These are phyloP conservation scores for Papilio protenor DNA, from an alignment of 2,888 invertebrate species.

Conservation along the genomic window DNA sequence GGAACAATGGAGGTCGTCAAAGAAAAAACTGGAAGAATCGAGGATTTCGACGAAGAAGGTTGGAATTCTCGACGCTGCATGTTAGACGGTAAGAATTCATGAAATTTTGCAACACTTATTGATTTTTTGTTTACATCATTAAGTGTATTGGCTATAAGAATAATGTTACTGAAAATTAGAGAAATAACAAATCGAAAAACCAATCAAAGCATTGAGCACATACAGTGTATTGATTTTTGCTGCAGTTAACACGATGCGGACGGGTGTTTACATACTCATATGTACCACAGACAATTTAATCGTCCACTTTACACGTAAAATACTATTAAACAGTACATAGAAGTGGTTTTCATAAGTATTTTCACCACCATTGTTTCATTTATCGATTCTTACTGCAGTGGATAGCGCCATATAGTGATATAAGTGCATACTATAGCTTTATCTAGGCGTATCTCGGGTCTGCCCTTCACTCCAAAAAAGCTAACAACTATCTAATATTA, in stretches of 20 bases:
- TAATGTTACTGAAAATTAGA: background rate
- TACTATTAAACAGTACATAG: background rate
- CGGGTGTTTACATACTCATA: constrained; percentile 51
- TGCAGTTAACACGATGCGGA: constrained; percentile 50
- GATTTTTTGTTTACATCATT: background rate
- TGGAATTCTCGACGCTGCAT: constrained; percentile 74
- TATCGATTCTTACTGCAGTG: background rate
- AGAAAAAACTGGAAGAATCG: constrained; percentile 62
- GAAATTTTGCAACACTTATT: background rate
- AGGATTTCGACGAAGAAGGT: constrained; percentile 75
- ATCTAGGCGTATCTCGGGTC: constrained; percentile 6
- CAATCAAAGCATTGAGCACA: constrained; percentile 10
- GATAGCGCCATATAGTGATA: background rate
- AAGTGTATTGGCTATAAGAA: background rate
- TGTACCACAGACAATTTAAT: background rate
- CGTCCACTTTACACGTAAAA: background rate
- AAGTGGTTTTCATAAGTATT: background rate
- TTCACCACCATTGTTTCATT: background rate
- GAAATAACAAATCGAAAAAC: background rate
- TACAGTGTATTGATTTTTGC: constrained; percentile 50
- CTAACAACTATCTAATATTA: background rate
- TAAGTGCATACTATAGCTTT: background rate
- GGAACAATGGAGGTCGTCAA: constrained; percentile 72
- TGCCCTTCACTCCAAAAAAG: constrained; percentile 13
- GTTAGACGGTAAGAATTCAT: constrained; percentile 75